A percentile compares a stretch with the other conserved stretches of the same genome.
Conservation (phyloP, 2,797 vertebrate species). For the Betta splendens region DNA sequence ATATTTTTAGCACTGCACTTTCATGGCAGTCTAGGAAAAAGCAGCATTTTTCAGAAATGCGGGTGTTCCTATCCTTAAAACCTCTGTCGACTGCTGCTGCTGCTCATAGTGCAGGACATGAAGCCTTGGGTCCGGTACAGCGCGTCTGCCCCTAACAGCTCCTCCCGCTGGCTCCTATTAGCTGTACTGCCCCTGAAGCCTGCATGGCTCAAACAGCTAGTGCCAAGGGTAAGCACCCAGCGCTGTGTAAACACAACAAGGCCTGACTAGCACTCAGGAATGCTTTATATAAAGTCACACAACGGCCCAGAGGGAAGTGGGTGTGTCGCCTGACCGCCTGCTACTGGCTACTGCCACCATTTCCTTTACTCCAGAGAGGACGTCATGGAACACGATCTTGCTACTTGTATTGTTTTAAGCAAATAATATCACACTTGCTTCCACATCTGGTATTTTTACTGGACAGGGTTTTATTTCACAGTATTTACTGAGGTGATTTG, state of each 20-base stretch:
- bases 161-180: conserved; percentile 77
- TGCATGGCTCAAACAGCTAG: conserved; percentile 56
- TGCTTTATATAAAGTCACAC: conserved; percentile 85
- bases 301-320: conserved; percentile 80
- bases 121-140: conserved; percentile 74
- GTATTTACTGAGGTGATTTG: conserved; percentile 36
- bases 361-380: conserved; percentile 71
- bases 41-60: conserved; percentile 56
- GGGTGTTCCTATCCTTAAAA: conserved; percentile 40
- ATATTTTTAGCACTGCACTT: conserved; percentile 50
- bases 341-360: conserved; percentile 79
- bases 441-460: conserved; percentile 46
- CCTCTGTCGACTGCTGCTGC: conserved; percentile 45
- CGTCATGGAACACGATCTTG: conserved; percentile 76
- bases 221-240: conserved; percentile 80
- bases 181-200: conserved; percentile 78
- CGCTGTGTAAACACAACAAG: conserved; percentile 84
- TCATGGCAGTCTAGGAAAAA: conserved; percentile 54
- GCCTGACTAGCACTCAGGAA: conserved; percentile 84
- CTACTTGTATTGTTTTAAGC: conserved; percentile 65
- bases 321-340: conserved; percentile 77
- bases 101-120: conserved; percentile 62
- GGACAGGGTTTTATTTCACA: conserved; percentile 28
- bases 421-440: conserved; percentile 70
- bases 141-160: conserved; percentile 61